Conservation (phyloP, 2,797 vertebrate genomes). For the Enteromius trimaculatus region DNA sequence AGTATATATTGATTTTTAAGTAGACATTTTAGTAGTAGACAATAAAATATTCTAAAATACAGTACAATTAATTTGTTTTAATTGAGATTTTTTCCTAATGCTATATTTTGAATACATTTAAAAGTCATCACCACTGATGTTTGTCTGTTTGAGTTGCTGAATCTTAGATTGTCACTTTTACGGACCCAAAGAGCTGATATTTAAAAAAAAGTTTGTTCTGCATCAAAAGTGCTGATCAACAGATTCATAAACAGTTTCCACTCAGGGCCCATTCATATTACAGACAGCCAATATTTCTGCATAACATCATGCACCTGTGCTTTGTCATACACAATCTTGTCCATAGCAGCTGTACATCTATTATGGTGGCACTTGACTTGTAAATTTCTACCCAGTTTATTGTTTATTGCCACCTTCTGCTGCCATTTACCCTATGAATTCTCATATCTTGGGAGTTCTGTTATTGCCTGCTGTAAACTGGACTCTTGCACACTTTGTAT, state of each 20-base stretch:
- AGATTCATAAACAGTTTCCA: slow-evolving; percentile 22
- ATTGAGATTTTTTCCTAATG: background rate
- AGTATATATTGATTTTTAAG: background rate
- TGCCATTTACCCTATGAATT: background rate
- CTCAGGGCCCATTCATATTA: slow-evolving; percentile 25
- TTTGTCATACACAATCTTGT: slow-evolving; percentile 8
- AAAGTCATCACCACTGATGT: background rate
- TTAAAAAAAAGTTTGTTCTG: slow-evolving; percentile 2
- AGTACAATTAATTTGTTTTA: background rate
- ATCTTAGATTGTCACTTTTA: background rate
- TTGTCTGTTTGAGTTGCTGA: background rate
- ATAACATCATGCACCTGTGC: slow-evolving; percentile 32
- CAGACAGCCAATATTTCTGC: slow-evolving; percentile 41
- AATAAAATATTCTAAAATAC: background rate
- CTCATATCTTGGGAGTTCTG: background rate
- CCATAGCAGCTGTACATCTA: slow-evolving; percentile 13
- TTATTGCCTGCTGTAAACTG: slow-evolving; percentile 8
- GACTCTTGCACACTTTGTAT: slow-evolving; percentile 8
- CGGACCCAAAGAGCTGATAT: background rate
- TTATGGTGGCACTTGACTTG: slow-evolving; percentile 27
- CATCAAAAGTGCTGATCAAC: slow-evolving; percentile 36
- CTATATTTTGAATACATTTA: background rate
- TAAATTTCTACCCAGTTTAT: slow-evolving; percentile 4
- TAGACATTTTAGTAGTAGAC: background rate
- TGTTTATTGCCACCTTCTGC: slow-evolving; percentile 31